Evolutionary conservation across 1,140 invertebrate species (phyloP).

Genomic region (Drosophila pseudoananassae): DNA sequence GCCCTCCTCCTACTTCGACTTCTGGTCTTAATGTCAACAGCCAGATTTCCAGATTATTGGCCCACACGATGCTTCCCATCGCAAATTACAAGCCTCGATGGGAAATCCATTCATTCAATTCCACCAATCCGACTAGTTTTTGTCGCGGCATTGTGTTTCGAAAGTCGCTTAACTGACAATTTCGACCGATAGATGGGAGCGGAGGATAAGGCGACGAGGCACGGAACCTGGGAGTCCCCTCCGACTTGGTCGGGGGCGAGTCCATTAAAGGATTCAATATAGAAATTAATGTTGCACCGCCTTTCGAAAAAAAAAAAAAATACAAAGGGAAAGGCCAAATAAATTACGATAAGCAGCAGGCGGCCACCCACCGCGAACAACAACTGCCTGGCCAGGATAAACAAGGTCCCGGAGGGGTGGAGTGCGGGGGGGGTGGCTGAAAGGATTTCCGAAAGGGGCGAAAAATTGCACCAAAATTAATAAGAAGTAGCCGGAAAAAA

Average conservation of each 20-base stretch:
- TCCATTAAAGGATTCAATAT: constrained; percentile 69
- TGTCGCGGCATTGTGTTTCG: constrained; percentile 53
- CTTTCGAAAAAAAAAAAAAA: constrained; percentile 19
- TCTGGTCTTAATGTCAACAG: background rate
- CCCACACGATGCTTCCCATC: constrained; percentile 28
- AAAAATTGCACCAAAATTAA: constrained; percentile 81
- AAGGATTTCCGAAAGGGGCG: constrained; percentile 60
- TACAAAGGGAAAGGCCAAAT: constrained; percentile 53
- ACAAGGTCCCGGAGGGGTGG: background rate
- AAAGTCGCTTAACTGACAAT: constrained; percentile 71
- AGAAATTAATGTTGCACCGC: constrained; percentile 70
- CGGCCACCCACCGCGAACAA: constrained; percentile 48
- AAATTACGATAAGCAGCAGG: constrained; percentile 76
- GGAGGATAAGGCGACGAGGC: constrained; percentile 38
- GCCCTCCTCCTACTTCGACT: constrained; percentile 7
- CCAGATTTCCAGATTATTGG: background rate
- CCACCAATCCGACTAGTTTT: constrained; percentile 1
- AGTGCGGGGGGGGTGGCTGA: constrained; percentile 1
- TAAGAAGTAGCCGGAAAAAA: constrained; percentile 45
- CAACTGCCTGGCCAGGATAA: constrained; percentile 16
- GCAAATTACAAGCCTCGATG: constrained; percentile 36
- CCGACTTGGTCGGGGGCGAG: constrained; percentile 1
- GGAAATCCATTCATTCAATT: constrained; percentile 23
- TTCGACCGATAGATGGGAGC: constrained; percentile 48
- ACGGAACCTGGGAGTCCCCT: constrained; percentile 43